Conservation (phyloP, 2,797 vertebrate species). For the Cyprinodon diabolis region DNA sequence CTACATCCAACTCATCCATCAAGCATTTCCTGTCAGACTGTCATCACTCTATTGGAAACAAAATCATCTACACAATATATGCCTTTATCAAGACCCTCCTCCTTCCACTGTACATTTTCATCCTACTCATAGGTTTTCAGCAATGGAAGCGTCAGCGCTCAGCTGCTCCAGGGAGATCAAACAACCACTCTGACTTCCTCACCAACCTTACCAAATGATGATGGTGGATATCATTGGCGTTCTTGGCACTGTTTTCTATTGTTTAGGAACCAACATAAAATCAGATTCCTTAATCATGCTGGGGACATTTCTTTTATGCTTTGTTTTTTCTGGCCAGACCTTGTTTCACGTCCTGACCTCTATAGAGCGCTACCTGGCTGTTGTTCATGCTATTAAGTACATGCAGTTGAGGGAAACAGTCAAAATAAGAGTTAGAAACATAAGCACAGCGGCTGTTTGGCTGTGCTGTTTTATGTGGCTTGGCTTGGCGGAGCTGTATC, state of each 20-base stretch:
- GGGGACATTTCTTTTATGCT: neutral
- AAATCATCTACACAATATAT: accelerated
- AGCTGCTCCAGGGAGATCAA: neutral
- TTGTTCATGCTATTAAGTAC: slow-evolving; percentile 19
- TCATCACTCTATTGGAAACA: neutral
- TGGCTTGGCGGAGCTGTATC: accelerated
- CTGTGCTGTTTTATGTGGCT: neutral
- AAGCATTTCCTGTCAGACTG: neutral
- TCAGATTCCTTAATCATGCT: neutral
- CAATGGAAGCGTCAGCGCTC: neutral
- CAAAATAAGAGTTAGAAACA: slow-evolving; percentile 1
- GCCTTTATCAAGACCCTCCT: neutral
- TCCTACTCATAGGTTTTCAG: slow-evolving; percentile 16
- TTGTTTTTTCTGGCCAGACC: neutral
- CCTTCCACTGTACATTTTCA: slow-evolving; percentile 13
- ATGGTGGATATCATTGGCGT: neutral
- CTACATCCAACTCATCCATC: neutral
- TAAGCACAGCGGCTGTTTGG: slow-evolving; percentile 11
- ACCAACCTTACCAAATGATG: slow-evolving; percentile 27
- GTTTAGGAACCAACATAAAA: neutral
- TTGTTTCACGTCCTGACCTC: slow-evolving; percentile 31
- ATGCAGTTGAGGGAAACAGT: neutral
- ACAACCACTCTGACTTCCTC: slow-evolving; percentile 15
- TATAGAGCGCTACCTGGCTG: slow-evolving; percentile 27
- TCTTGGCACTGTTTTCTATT: accelerated